These are phyloP conservation scores for Cyprinus carpio DNA, from an alignment of 2,113 vertebrate species.

Conservation along the genomic window DNA sequence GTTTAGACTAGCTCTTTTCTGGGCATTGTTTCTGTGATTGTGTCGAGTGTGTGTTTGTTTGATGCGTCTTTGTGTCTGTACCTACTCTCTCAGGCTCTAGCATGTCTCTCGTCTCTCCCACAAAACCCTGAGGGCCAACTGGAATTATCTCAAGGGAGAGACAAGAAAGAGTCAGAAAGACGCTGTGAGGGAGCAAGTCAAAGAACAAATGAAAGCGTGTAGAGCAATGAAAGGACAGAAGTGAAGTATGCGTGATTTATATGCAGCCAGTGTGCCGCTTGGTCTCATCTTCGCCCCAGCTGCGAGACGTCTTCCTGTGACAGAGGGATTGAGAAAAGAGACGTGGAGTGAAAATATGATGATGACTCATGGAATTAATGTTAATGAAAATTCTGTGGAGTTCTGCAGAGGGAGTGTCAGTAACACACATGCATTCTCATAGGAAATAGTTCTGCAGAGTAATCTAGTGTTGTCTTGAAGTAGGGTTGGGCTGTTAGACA, in stretches of 20 bases:
- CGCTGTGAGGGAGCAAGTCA: neutral
- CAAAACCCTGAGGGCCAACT: constrained; percentile 56
- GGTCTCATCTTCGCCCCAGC: constrained; percentile 4
- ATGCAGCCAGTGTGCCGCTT: neutral
- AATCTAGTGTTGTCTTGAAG: neutral
- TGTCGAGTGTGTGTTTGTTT: constrained; percentile 21
- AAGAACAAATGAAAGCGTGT: constrained; percentile 9
- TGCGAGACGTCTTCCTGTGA: neutral
- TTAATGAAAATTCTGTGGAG: neutral
- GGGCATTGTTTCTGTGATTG: neutral
- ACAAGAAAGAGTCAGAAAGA: neutral
- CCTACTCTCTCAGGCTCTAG: constrained; percentile 63
- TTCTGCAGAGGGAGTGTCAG: neutral
- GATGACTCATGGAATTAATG: constrained; percentile 19
- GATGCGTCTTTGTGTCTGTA: constrained; percentile 52
- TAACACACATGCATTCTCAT: neutral
- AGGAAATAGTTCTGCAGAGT: neutral
- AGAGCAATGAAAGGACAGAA: constrained; percentile 7
- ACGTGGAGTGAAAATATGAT: constrained; percentile 7
- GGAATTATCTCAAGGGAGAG: constrained; percentile 25
- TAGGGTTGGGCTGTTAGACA: too few species aligned
- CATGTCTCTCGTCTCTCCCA: constrained; percentile 55
- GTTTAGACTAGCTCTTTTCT: neutral
- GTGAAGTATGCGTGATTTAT: neutral
- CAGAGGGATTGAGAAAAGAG: neutral